Conservation (phyloP, 37 sponge, comb jelly and placozoan genomes). For the Aplysina aerophoba region DNA sequence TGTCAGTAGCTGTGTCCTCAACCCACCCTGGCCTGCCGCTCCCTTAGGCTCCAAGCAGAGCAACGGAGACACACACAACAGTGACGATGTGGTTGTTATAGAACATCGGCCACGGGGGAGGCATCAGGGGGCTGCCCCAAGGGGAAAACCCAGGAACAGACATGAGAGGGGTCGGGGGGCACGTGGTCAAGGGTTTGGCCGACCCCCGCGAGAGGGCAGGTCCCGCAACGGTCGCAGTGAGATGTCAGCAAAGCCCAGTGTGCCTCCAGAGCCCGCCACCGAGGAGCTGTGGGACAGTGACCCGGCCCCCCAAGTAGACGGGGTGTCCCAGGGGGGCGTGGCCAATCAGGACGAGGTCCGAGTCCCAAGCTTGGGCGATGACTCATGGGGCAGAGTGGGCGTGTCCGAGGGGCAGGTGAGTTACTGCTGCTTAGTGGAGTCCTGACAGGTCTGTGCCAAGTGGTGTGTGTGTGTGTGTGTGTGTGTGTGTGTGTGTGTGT, state of each 20-base stretch:
- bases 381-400: too few relatives aligned
- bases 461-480: too few relatives aligned
- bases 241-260: too few relatives aligned
- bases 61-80: not conserved
- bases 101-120: not conserved
- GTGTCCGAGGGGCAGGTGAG: too few relatives aligned
- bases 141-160: not conserved
- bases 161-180: not conserved
- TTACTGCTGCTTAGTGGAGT: too few relatives aligned
- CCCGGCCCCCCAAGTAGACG: not conserved
- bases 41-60: not conserved
- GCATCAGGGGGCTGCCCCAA: not conserved
- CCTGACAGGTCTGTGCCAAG: too few relatives aligned
- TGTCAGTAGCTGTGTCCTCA: not conserved
- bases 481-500: too few relatives aligned
- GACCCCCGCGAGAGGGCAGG: not conserved
- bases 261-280: not conserved
- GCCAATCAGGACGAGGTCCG: too few relatives aligned
- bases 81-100: slow-evolving; percentile 27
- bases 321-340: too few relatives aligned
- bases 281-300: not conserved
- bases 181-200: slow-evolving; percentile 7
- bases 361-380: too few relatives aligned
- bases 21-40: not conserved
- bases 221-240: not conserved